Evolutionary conservation across 1,140 invertebrate species (phyloP), one percentile per base, ranked within the genome.

Genomic region (Aphis craccivora): DNA sequence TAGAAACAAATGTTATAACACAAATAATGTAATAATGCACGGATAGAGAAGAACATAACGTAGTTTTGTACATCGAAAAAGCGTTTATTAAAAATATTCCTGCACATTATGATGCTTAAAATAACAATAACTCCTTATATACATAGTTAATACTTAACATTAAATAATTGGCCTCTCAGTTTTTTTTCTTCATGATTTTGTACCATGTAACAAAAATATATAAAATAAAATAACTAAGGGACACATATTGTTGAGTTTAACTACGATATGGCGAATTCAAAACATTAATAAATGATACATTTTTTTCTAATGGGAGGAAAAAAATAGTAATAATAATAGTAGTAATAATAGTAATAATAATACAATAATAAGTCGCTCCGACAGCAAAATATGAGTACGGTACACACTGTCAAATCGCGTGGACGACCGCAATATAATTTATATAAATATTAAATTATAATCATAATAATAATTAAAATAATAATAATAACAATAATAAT

Each of bases 101-200:
- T 55, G 81, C 81, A 84, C 35, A 37, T 53, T 23, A 84, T 81
- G 7, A 53, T 93, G 45, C 48, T 37, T 25, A 92, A 93, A 35
- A 25, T 86, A 93, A 93, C 91, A 93, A 93, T 93, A 93, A 93
- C 23, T 84, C 35, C 81, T 93, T 93, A 93, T 53, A 53, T 93
- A 93, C 81, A 93, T 93, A 86, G 91, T 51, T 93, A 93, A 93
- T 86, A 93, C 91, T 93, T 93, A 93, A 93, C 35, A 93, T 86
- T 93, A 93, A 93, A 84, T 84, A 93, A 92, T 92, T 93, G 91
- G 91, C 91, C 48, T 83, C 76, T 84, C 81, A 86, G 45, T 93
- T 51, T 86, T 84, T 84, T 84, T 84, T 55, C 51, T 48, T 51
- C 86, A 48, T 48, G 40, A 81, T 48, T 90, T 76, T 91, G 90